Evolutionary conservation across 1,140 invertebrate species (phyloP), one percentile per base, ranked within the genome.

Genomic region (Metaphire vulgaris): DNA sequence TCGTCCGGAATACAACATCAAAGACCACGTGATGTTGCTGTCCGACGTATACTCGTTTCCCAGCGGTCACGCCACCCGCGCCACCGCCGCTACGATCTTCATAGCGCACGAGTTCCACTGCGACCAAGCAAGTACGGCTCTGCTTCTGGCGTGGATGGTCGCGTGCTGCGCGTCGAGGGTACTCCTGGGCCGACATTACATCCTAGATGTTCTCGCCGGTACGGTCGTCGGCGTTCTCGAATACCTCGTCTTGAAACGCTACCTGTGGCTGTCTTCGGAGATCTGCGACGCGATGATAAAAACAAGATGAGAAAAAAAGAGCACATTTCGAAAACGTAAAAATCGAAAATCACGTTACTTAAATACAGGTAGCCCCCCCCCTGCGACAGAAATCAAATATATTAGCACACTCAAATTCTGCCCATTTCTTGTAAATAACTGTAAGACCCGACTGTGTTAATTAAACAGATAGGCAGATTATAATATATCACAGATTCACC

Each of bases 1-100:
- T 82, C 86, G 96, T 67, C 96, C 95, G n/a, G 79, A 87, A 0
- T 86, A 88, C 29, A 92, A 92, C 82, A 82, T 84, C 66, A 83
- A 87, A 80, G 91, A 93, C 78, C n/a, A n/a, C n/a, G n/a, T n/a
- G n/a, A 89, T 90, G 86, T 88, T 90, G 75, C n/a, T n/a, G n/a
- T 85, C 88, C 84, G 96, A 98, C 85, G 92, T 95, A 81, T 98
- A 91, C 83, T 95, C 95, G 34, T 99, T 98, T 85, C 97, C 96
- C 31, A 98, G 95, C 0, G 97, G 97, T 0, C 97, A 99, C 87
- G 90, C 93, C 1, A 95, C 94, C n/a, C 87, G 97, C 80, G 90
- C 93, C 14, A 88, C 91, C 16, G 90, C 93, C 82, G 85, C 98
- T 21, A 87, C 90, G 0, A 89, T 90, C 69, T 92, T 85, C 73